Base-by-base conservation (phyloP, 2,888 invertebrate genomes). In the Agrochola circellaris region DNA sequence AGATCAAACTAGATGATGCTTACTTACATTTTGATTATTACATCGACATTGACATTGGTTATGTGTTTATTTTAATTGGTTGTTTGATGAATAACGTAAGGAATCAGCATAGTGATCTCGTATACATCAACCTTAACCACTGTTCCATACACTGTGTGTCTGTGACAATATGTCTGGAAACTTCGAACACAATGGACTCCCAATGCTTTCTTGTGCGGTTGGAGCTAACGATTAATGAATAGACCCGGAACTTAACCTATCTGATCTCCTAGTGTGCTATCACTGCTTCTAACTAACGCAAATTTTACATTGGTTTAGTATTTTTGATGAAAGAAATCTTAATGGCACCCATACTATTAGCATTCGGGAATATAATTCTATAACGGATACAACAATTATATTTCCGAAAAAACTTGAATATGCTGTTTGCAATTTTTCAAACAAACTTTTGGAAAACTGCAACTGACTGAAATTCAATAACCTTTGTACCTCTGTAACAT, bases 151-250 rank as follows among this genome's bases (percentile, higher is more conserved):
- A 56, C n/a, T 30, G 61, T 34, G 56, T 78, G 75, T 62, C 60
- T 65, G 60, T 70, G 70, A 66, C 66, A 81, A 61, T 58, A 48
- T 51, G 51, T 84, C 65, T 76, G 51, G 34, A 54, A 82, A 82
- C 76, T 80, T 67, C 66, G 70, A 79, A 66, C 54, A 70, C 80
- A 79, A 83, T 66, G 79, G 26, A 78, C 30, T 30, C 34, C 45
- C 45, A 60, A 69, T 83, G 54, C 54, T 79, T 83, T 83, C 70
- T 66, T 78, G 65, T 38, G 83, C 60, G 65, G 65, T 83, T 70
- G 26, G 56, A 78, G 42, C 54, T 42, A 80, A 83, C 79, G 79
- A 79, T 83, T 58, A 79, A 79, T 80, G 84, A 83, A 83, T 80
- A 66, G 48, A 83, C 17, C 30, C 60, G 23, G 66, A 83, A 56